Conservation (phyloP, 2,113 vertebrate genomes). For the Labrus mixtus region DNA sequence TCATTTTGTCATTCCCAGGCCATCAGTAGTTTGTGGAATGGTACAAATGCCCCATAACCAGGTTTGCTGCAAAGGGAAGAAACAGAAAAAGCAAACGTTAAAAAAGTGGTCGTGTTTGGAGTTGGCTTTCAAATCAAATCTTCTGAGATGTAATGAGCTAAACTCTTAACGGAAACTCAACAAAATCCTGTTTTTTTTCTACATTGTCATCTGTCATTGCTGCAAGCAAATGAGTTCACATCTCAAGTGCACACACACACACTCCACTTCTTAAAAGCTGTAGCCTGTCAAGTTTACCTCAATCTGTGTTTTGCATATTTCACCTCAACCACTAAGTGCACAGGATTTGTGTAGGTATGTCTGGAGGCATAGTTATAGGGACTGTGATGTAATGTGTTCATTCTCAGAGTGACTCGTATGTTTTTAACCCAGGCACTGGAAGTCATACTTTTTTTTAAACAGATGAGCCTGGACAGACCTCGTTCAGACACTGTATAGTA, state of each 20-base stretch:
- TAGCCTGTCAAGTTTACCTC: neutral
- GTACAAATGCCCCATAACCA: constrained; percentile 80
- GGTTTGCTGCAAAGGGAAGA: constrained; percentile 71
- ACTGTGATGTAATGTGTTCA: neutral
- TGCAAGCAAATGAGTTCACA: constrained; percentile 1
- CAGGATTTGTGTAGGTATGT: neutral
- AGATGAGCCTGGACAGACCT: too few species aligned
- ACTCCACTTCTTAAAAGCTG: neutral
- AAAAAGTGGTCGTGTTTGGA: neutral
- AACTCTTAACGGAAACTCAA: neutral
- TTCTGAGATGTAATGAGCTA: neutral
- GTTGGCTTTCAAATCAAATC: neutral
- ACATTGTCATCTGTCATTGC: neutral
- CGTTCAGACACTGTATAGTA: neutral
- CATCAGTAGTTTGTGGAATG: constrained; percentile 85
- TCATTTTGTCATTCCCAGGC: constrained; percentile 80
- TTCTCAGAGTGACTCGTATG: neutral
- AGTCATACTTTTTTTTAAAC: neutral
- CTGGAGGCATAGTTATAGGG: neutral
- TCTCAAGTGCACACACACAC: neutral
- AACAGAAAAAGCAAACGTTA: constrained; percentile 1
- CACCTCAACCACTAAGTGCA: neutral
- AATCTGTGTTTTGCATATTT: constrained; percentile 41
- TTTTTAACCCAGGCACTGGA: neutral
- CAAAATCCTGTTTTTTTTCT: neutral